Evolutionary conservation across 2,888 invertebrate genomes (phyloP).

Genomic region (Fragum fragum): DNA sequence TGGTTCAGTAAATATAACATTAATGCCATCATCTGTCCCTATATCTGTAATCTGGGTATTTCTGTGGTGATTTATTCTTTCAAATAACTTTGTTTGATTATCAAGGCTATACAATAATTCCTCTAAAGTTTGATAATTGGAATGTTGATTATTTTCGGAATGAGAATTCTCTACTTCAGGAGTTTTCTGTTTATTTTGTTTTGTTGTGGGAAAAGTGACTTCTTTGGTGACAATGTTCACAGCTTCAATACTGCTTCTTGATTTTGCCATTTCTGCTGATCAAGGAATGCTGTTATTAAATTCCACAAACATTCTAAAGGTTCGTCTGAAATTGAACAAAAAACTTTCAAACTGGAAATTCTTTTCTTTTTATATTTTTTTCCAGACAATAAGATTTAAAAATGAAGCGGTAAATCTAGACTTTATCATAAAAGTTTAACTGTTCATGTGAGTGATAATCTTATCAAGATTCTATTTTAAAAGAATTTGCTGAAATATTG

Average conservation of each 20-base stretch:
- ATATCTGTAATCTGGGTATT: background rate
- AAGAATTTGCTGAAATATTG: too few relatives aligned
- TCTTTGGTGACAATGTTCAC: slow-evolving; percentile 16
- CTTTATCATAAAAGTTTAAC: too few relatives aligned
- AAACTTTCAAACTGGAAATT: too few relatives aligned
- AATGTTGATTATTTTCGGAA: background rate
- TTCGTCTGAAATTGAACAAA: too few relatives aligned
- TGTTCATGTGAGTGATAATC: too few relatives aligned
- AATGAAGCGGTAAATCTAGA: too few relatives aligned
- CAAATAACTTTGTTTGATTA: background rate
- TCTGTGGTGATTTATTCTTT: background rate
- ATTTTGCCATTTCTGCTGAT: background rate
- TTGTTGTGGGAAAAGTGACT: background rate
- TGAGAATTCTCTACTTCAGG: background rate
- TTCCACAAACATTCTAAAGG: too few relatives aligned
- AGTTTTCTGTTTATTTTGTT: background rate
- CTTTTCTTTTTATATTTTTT: too few relatives aligned
- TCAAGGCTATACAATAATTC: slow-evolving; percentile 18
- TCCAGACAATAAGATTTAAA: too few relatives aligned
- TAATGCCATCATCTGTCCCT: background rate
- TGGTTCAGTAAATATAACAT: background rate
- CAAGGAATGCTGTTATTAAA: too few relatives aligned
- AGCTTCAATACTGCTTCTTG: slow-evolving; percentile 8
- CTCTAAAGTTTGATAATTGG: slow-evolving; percentile 7
- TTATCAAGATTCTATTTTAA: too few relatives aligned